Evolutionary conservation across 2,888 invertebrate genomes (phyloP), one percentile per base, ranked within the genome.

Genomic region (Epinotia bilunana): DNA sequence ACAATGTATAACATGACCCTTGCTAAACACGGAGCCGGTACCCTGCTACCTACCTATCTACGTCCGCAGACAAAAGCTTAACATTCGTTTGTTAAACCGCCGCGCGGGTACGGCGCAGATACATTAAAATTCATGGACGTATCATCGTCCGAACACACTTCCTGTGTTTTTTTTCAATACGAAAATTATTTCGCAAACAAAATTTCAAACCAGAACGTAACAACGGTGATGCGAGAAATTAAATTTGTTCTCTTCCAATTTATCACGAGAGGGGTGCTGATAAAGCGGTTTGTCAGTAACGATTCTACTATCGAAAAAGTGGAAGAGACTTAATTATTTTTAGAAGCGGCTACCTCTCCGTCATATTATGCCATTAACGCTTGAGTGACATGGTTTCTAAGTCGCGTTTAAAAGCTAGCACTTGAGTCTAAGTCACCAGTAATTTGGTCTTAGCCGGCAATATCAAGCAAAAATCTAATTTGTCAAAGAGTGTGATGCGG

Each of bases 401-500:
- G 93, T 92, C 91, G 84, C 86, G 89, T 92, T 93, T 93, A 94
- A 94, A 93, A 94, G 94, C 94, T 88, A 93, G 94, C 93, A 93
- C 93, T 94, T 86, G 89, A 89, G 87, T 92, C 90, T 89, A 93
- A 93, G 94, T 93, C 94, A 86, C 85, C 88, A 84, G 85, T 92
- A 93, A 94, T 94, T 93, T 93, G 85, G 91, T 91, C 92, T 92
- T 90, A 91, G 87, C 91, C 87, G 88, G 90, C 86, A 91, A 91
- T 89, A 90, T 87, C 90, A 86, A 87, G 87, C 90, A 90, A 92
- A 91, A 94, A 93, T 93, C 90, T 92, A 93, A 94, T 94, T 94
- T 94, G 89, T 93, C 94, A 93, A 91, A 86, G 86, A 86, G 85
- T 86, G 60, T 71, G 84, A 86, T 88, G 90, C 81, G 88, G 87